Percentiles rank a stretch among this genome's conserved stretches.
phyloP scores from a whole-genome alignment of 2,888 invertebrate species.

The Entomobrya proxima region DNA sequence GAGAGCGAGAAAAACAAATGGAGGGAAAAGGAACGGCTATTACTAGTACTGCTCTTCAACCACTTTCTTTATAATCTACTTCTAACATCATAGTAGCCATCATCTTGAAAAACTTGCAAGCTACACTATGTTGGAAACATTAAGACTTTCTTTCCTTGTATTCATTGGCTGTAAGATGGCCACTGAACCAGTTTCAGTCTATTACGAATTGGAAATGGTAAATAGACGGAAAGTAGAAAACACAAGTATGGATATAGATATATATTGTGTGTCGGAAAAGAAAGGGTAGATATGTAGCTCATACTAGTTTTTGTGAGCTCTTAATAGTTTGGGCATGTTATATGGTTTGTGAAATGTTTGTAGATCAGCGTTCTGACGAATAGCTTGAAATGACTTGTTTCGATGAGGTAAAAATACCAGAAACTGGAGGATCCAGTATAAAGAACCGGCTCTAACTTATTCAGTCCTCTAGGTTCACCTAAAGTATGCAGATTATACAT shows the following conservation, averaged over 20 bases:
- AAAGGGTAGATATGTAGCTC: slow-evolving; percentile 26
- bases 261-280: no score
- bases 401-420: slow-evolving; percentile 30
- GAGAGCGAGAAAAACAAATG: slow-evolving; percentile 33
- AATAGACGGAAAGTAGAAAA: slow-evolving; percentile 29
- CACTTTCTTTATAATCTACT: no score
- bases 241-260: no score
- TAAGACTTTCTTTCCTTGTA: background rate
- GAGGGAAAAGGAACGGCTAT: background rate
- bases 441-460: background rate
- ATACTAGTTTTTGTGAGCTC: no score
- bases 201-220: slow-evolving; percentile 41
- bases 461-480: no score
- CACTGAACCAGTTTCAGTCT: slow-evolving; percentile 35
- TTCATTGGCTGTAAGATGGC: slow-evolving; percentile 27
- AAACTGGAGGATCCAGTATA: background rate
- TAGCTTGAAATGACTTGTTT: slow-evolving; percentile 49
- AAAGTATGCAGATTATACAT: no score
- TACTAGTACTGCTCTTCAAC: background rate
- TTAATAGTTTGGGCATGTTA: slow-evolving; percentile 53
- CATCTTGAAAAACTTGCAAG: background rate
- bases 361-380: slow-evolving; percentile 56
- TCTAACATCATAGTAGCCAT: slow-evolving; percentile 15
- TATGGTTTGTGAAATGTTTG: slow-evolving; percentile 58
- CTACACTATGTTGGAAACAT: slow-evolving; percentile 49